Evolutionary conservation across 2,888 invertebrate genomes (phyloP).

Genomic region (Caenorhabditis imperialis): DNA sequence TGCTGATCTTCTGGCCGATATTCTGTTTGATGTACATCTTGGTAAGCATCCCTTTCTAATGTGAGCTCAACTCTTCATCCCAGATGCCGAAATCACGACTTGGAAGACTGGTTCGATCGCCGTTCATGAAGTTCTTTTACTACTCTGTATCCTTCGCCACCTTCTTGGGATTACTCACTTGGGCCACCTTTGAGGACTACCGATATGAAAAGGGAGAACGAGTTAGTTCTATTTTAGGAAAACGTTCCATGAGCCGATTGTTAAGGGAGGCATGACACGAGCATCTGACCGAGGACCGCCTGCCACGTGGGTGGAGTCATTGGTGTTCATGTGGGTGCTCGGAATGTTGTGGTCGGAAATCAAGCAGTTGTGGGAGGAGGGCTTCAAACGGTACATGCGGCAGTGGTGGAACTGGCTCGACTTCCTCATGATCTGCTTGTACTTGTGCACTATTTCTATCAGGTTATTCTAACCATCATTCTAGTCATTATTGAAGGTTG

Average conservation of each 20-base stretch:
- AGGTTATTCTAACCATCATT: no score
- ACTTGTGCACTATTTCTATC: conserved; percentile 81
- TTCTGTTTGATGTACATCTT: conserved; percentile 77
- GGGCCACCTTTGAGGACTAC: conserved; percentile 79
- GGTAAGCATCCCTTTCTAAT: conserved; percentile 33
- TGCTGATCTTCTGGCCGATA: conserved; percentile 81
- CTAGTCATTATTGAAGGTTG: no score
- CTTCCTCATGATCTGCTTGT: conserved; percentile 82
- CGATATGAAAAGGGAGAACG: conserved; percentile 69
- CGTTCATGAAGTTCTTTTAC: conserved; percentile 82
- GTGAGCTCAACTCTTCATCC: conserved; percentile 10
- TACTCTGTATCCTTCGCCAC: conserved; percentile 82
- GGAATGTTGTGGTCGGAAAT: conserved; percentile 82
- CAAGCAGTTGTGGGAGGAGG: conserved; percentile 82
- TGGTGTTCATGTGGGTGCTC: conserved; percentile 81
- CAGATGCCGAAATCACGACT: conserved; percentile 79
- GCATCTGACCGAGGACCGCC: conserved; percentile 79
- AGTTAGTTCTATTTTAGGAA: conserved; percentile 10
- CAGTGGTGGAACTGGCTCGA: conserved; percentile 83
- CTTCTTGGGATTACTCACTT: conserved; percentile 81
- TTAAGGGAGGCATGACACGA: conserved; percentile 68
- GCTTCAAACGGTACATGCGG: conserved; percentile 80
- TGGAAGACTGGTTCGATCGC: conserved; percentile 81
- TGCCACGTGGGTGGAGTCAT: conserved; percentile 81
- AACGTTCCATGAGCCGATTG: conserved; percentile 1